Evolutionary conservation across 2,797 vertebrate genomes (phyloP).

Genomic region (Malurus splendens): DNA sequence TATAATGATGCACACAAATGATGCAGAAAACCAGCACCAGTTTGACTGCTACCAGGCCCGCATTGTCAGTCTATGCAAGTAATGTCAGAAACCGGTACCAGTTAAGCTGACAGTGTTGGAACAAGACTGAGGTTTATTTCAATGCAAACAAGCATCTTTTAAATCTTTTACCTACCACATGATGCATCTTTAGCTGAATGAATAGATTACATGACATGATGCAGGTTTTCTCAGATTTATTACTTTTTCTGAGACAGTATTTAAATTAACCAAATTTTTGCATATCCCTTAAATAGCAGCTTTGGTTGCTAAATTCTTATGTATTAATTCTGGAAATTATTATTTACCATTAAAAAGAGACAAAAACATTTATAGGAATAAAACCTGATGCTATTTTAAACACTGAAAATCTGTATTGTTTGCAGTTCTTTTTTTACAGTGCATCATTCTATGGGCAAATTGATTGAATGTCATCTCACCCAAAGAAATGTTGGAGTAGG

Average conservation of each 20-base stretch:
- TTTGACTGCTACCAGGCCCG: not conserved
- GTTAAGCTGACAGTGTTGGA: not conserved
- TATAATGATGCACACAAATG: not conserved
- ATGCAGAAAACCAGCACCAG: accelerated
- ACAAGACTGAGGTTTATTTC: not conserved
- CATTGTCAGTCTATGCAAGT: not conserved
- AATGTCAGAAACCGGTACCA: not conserved
- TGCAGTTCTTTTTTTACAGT: not conserved
- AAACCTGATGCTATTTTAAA: not conserved
- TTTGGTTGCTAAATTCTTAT: not conserved
- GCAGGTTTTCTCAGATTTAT: not conserved
- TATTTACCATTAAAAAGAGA: not conserved
- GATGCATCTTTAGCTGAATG: not conserved
- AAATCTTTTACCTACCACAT: not conserved
- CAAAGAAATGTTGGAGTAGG: not conserved
- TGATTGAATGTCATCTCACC: not conserved
- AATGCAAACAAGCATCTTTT: not conserved
- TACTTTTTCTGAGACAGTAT: not conserved
- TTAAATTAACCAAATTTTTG: not conserved
- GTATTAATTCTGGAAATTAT: not conserved
- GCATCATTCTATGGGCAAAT: not conserved
- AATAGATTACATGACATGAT: not conserved
- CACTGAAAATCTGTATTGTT: not conserved
- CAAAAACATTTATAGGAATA: not conserved
- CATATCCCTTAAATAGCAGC: not conserved